Base-by-base conservation (phyloP, 92 coral and sea anemone genomes). In the Nematostella vectensis region DNA sequence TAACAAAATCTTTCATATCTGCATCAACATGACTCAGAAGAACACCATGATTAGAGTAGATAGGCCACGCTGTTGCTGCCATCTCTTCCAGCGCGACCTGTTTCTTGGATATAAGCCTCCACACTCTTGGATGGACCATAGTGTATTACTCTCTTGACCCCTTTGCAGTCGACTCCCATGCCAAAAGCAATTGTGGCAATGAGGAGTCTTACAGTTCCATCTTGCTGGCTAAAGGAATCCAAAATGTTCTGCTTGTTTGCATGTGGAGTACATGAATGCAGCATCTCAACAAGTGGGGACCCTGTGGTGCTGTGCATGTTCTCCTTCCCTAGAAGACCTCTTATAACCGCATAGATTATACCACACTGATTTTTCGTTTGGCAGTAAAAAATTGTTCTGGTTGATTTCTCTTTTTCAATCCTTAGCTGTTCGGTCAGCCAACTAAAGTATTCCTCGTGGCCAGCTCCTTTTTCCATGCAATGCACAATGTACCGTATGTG, bases 351-450 rank as follows among this genome's bases (percentile, higher is more conserved):
- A 69, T 76, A 76, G 19, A 69, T 57, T 12, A 61, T 50, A 12
- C 76, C 57, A 69, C 77, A 69, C 61, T 76, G 77, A n/a, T 55
- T 55, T 23, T 69, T 76, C 8, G 83, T 76, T 55, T 76, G 83
- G 58, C 83, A 76, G 37, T 77, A 77, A 25, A 77, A 51, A 2
- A 77, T 70, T 24, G 74, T 64, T 52, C 84, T 70, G 18, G 30
- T 57, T 22, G 57, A 37, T 11, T 40, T 38, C 40, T 55, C 47
- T 57, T 63, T 11, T 31, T 69, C 29, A 25, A 9, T 31, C 44
- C 37, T 62, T 9, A 76, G 29, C 27, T 69, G 65, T 15, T 69
- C 59, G 10, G 67, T 47, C 15, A 76, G 63, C 76, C 70, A 76
- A 17, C 3, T 49, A 54, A 76, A 68, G 31, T 68, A 68, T 0